A percentile compares a stretch with the other conserved stretches of the same genome.
phyloP scores from a whole-genome alignment of 2,113 vertebrate genomes.

The Chionodraco myersi region DNA sequence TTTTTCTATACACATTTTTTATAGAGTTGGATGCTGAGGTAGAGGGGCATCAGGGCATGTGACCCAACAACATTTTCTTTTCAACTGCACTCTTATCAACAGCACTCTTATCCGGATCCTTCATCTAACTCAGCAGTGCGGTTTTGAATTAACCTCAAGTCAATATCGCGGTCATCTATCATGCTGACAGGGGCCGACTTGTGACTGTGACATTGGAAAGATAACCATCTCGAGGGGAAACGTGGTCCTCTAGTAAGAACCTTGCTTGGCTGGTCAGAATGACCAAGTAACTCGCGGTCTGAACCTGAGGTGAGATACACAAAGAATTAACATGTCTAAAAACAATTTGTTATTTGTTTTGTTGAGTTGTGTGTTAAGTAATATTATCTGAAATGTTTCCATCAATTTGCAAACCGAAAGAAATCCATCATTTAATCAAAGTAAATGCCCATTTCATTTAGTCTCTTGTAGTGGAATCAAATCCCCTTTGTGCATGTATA shows the following conservation, averaged over 20 bases:
- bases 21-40: constrained; percentile 20
- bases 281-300: constrained; percentile 31
- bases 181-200: constrained; percentile 67
- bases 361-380: no score
- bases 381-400: no score
- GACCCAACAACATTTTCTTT: constrained; percentile 63
- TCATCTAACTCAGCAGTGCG: constrained; percentile 59
- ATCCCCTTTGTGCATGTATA: no score
- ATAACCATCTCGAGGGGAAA: constrained; percentile 69
- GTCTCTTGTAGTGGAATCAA: no score
- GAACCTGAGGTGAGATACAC: constrained; percentile 19
- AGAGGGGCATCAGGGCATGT: constrained; percentile 38
- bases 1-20: not conserved
- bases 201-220: constrained; percentile 66
- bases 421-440: no score
- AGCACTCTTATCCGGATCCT: constrained; percentile 64
- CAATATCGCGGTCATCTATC: constrained; percentile 73
- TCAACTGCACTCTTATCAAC: constrained; percentile 62
- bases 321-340: not conserved
- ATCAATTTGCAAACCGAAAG: no score
- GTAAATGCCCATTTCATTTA: no score
- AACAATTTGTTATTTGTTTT: no score
- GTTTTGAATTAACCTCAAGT: constrained; percentile 77
- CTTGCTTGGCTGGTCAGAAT: constrained; percentile 38
- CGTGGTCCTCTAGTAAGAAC: constrained; percentile 34